Conservation (phyloP, 2,797 vertebrate species). For the Phoxinus dragarum region DNA sequence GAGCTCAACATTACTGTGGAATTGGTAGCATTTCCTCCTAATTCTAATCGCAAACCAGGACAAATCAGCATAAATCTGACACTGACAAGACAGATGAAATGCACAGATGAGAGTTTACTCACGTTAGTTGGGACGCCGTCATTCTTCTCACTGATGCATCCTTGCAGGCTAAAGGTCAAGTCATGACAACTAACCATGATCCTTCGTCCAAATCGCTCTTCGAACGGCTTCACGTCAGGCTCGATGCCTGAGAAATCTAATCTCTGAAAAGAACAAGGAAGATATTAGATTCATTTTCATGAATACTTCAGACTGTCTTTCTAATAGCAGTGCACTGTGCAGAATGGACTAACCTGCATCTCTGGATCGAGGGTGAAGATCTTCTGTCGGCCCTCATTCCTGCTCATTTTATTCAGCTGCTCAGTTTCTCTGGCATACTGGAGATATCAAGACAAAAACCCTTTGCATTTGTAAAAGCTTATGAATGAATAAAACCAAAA, state of each 20-base stretch:
- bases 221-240: constrained; percentile 93
- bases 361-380: constrained; percentile 94
- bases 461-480: constrained; percentile 1
- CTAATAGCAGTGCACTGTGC: neutral
- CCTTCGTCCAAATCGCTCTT: constrained; percentile 91
- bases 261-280: constrained; percentile 75
- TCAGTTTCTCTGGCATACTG: constrained; percentile 96
- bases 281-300: neutral
- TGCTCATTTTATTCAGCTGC: constrained; percentile 93
- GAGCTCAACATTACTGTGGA: neutral
- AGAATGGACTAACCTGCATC: constrained; percentile 84
- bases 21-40: neutral
- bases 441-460: constrained; percentile 60
- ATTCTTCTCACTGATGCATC: constrained; percentile 84
- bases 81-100: neutral
- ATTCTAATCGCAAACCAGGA: no score
- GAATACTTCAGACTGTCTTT: constrained; percentile 6
- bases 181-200: constrained; percentile 92
- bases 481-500: neutral
- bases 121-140: constrained; percentile 90
- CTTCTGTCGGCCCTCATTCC: constrained; percentile 92
- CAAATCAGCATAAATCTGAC: neutral
- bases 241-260: constrained; percentile 96
- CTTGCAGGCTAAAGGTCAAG: constrained; percentile 90
- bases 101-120: constrained; percentile 50